Evolutionary conservation across 2,113 vertebrate genomes (phyloP).

Genomic region (Sorex araneus): DNA sequence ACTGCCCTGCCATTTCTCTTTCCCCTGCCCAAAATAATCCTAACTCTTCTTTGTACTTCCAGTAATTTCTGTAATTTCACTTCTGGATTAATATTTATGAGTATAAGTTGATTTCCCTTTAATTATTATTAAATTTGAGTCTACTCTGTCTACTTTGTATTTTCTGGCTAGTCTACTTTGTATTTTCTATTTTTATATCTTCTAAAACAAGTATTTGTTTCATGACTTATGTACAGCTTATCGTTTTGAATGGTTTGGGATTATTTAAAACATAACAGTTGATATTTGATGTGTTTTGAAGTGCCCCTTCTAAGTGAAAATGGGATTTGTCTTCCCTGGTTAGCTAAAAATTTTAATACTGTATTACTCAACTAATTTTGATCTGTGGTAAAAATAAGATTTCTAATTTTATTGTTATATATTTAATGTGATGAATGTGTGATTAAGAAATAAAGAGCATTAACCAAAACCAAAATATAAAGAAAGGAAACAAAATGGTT

Average conservation of each 20-base stretch:
- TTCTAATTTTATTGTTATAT: neutral
- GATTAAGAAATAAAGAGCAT: too few relatives aligned
- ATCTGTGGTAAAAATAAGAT: constrained; percentile 50
- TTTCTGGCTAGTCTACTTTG: constrained; percentile 65
- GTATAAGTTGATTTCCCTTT: constrained; percentile 61
- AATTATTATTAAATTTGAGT: constrained; percentile 75
- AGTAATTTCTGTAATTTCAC: constrained; percentile 34
- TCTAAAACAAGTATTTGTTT: constrained; percentile 69
- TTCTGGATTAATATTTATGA: constrained; percentile 65
- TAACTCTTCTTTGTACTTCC: constrained; percentile 14
- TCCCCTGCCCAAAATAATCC: neutral
- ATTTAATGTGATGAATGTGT: neutral
- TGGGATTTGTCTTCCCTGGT: constrained; percentile 22
- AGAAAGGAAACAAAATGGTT: neutral
- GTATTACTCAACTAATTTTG: constrained; percentile 38
- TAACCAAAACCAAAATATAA: too few relatives aligned
- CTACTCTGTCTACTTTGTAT: constrained; percentile 66
- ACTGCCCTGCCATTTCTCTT: too few relatives aligned
- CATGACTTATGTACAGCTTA: constrained; percentile 70
- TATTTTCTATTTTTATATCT: constrained; percentile 76
- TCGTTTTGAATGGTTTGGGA: constrained; percentile 68
- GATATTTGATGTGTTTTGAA: constrained; percentile 76
- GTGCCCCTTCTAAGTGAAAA: neutral
- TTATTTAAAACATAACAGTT: constrained; percentile 33
- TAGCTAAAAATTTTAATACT: constrained; percentile 54